Evolutionary conservation across 2,797 vertebrate species (phyloP), one percentile per base, ranked within the genome.

Genomic region (Epinephelus awoara): DNA sequence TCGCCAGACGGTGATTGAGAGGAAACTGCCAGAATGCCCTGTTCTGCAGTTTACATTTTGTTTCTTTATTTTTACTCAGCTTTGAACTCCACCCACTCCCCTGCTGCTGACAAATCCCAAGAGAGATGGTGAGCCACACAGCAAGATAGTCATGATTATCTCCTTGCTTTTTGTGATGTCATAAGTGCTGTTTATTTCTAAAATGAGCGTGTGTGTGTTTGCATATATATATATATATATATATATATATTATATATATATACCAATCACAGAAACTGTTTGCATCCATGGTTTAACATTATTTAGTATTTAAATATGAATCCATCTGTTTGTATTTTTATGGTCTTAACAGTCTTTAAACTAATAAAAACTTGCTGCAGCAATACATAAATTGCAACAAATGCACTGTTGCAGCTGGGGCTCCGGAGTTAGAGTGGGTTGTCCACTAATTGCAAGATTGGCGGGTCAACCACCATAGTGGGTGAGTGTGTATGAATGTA

Each of bases 41-140:
- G 54, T 77, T 84, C 72, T 76, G 51, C 59, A 17, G 50, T 91
- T 86, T 88, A 81, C 73, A 84, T 87, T 87, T 79, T 65, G 65
- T 80, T 76, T 79, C 64, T 75, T 85, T 83, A 77, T 89, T 91
- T 88, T 80, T 49, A 59, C 82, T 72, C 12, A 0, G 58, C 74
- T 89, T 91, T 92, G 87, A 91, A 90, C 84, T 89, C 80, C 83
- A 59, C 82, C 78, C 67, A 82, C 85, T 85, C 78, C 80, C 63
- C 67, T 58, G 85, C 89, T 84, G 87, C 76, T 73, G 69, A 75
- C 19, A 17, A 85, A 85, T 86, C 89, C 82, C 75, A 0, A 14
- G 82, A 80, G 89, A 87, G 77, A 72, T 5, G 6, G 12, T 42
- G 64, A 82, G 54, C 50, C 19, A 57, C 74, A 42, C 21, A 14